A percentile compares a stretch with the other conserved stretches of the same genome.
These are phyloP conservation scores for Crioceris asparagi DNA, from an alignment of 2,888 invertebrate species.

Conservation along the genomic window DNA sequence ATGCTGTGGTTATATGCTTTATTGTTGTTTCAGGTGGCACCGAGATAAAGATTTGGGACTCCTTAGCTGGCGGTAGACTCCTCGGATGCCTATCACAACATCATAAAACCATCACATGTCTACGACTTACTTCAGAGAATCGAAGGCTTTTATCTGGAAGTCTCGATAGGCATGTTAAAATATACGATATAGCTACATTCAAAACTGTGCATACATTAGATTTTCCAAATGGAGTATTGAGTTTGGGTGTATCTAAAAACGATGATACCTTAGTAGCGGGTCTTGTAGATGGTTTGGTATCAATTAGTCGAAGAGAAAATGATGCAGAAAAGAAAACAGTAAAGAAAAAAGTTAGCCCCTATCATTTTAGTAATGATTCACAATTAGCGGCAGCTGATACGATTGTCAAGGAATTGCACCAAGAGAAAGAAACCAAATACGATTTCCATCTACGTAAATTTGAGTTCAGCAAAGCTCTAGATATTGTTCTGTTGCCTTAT, in stretches of 20 bases:
- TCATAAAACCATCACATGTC: slow-evolving; percentile 88
- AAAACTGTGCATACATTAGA: slow-evolving; percentile 80
- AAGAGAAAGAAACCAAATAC: slow-evolving; percentile 44
- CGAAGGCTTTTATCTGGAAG: slow-evolving; percentile 80
- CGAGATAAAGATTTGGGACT: slow-evolving; percentile 89
- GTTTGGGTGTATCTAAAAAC: slow-evolving; percentile 62
- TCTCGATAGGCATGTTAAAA: slow-evolving; percentile 86
- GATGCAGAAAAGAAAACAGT: slow-evolving; percentile 33
- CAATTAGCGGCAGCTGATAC: slow-evolving; percentile 39
- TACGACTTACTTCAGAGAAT: slow-evolving; percentile 71
- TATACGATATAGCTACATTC: slow-evolving; percentile 80
- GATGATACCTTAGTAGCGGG: slow-evolving; percentile 85
- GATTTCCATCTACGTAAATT: slow-evolving; percentile 69
- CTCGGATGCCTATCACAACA: slow-evolving; percentile 80
- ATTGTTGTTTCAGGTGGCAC: no score
- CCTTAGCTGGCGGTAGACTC: slow-evolving; percentile 74
- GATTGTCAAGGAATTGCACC: slow-evolving; percentile 38
- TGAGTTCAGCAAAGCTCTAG: slow-evolving; percentile 71
- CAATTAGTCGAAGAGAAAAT: slow-evolving; percentile 68
- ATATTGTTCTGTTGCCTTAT: slow-evolving; percentile 51
- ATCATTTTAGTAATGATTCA: slow-evolving; percentile 32
- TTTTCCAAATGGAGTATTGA: slow-evolving; percentile 83
- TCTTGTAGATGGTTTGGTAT: slow-evolving; percentile 85
- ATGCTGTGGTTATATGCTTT: no score
- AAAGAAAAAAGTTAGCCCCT: slow-evolving; percentile 46